Percentiles rank a stretch among this genome's conserved stretches.
Evolutionary conservation across 2,113 vertebrate species (phyloP).

Genomic region (Petromus typicus): DNA sequence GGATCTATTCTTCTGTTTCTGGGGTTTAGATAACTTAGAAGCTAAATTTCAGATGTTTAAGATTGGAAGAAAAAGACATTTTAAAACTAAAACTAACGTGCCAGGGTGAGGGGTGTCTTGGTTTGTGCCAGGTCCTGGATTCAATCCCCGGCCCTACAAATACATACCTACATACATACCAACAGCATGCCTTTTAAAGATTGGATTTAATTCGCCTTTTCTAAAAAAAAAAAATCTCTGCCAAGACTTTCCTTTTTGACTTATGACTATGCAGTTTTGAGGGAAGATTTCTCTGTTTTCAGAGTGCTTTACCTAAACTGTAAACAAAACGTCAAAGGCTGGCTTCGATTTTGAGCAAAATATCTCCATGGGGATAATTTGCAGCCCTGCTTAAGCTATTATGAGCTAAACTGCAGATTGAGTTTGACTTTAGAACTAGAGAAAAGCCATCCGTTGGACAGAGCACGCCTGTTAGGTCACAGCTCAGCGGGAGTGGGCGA

Average conservation of each 20-base stretch:
- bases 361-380: neutral
- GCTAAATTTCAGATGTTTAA: neutral
- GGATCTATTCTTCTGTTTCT: neutral
- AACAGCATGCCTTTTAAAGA: neutral
- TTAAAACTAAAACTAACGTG: neutral
- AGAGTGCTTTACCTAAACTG: neutral
- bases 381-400: neutral
- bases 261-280: neutral
- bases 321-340: constrained; percentile 5
- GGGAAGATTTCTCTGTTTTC: neutral
- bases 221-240: constrained; percentile 40
- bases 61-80: neutral
- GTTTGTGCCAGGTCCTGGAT: neutral
- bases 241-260: constrained; percentile 1
- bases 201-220: constrained; percentile 32
- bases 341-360: constrained; percentile 5
- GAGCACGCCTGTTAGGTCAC: neutral
- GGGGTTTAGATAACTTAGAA: neutral
- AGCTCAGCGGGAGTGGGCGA: neutral
- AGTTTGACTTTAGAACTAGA: neutral
- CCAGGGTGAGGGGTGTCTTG: neutral
- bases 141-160: neutral
- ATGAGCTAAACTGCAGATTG: neutral
- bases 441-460: neutral
- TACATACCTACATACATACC: neutral